Percentiles rank a stretch among this genome's conserved stretches.
Conservation (phyloP, 2,113 vertebrate species). For the Plecotus auritus region DNA sequence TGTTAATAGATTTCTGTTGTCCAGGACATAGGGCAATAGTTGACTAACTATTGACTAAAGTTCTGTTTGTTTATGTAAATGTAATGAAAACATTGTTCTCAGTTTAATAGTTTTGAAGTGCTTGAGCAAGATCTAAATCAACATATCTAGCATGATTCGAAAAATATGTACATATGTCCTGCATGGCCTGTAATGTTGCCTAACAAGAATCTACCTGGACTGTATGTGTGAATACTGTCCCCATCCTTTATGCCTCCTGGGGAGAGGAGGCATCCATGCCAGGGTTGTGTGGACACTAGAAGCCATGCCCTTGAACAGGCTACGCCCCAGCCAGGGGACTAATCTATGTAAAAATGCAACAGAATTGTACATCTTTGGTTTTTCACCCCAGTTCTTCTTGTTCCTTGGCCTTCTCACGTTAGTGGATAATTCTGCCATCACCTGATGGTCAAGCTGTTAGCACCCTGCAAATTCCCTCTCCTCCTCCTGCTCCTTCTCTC, state of each 20-base stretch:
- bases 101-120: not conserved
- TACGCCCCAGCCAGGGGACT: no score
- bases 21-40: not conserved
- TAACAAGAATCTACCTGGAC: not conserved
- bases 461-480: fast-evolving
- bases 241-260: not conserved
- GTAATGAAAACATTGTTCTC: not conserved
- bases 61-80: not conserved
- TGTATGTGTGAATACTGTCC: not conserved
- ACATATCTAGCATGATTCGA: not conserved
- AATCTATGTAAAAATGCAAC: not conserved
- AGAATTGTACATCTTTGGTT: not conserved
- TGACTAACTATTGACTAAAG: not conserved
- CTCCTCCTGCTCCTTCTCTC: fast-evolving
- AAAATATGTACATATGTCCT: not conserved
- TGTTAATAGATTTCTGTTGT: not conserved
- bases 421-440: not conserved
- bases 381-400: not conserved
- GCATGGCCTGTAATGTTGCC: not conserved
- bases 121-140: not conserved
- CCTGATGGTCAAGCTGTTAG: fast-evolving
- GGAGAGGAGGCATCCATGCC: no score
- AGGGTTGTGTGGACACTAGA: no score
- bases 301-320: no score
- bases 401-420: not conserved